These are phyloP conservation scores for Pseudomyrmex dendroicus DNA, from an alignment of 1,140 invertebrate genomes.

Conservation along the genomic window DNA sequence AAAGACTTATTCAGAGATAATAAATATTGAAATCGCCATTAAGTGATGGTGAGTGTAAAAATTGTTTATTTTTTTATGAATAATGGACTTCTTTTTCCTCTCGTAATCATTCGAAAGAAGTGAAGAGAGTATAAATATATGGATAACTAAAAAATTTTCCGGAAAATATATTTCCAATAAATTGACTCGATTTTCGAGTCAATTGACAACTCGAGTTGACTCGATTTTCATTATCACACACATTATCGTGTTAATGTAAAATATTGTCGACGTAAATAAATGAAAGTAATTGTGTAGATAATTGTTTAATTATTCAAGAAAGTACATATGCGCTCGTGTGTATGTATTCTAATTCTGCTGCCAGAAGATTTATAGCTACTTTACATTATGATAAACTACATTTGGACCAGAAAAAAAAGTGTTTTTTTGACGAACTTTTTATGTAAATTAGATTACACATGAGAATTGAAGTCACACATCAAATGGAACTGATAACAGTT, in stretches of 20 bases:
- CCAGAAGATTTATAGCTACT: background rate
- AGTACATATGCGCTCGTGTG: background rate
- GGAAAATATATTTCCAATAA: slow-evolving; percentile 1
- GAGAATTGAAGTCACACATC: too few species aligned
- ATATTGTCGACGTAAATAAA: background rate
- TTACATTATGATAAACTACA: too few species aligned
- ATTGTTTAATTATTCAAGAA: background rate
- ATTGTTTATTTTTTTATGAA: background rate
- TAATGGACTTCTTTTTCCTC: background rate
- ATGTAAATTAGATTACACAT: too few species aligned
- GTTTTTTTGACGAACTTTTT: too few species aligned
- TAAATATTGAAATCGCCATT: slow-evolving; percentile 58
- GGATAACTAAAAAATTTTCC: background rate
- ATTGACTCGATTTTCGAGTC: too few species aligned
- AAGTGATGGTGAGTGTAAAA: background rate
- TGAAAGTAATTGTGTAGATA: background rate
- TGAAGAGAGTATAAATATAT: background rate
- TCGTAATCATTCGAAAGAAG: background rate
- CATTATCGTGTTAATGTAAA: background rate
- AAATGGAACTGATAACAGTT: slow-evolving; percentile 3
- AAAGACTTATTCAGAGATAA: slow-evolving; percentile 88
- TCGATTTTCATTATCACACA: background rate
- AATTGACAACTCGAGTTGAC: background rate
- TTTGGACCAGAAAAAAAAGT: too few species aligned
- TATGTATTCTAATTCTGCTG: too few species aligned